A percentile compares a stretch with the other conserved stretches of the same genome.
Evolutionary conservation across 2,113 vertebrate species (phyloP).

Genomic region (Amphiprion ocellaris): DNA sequence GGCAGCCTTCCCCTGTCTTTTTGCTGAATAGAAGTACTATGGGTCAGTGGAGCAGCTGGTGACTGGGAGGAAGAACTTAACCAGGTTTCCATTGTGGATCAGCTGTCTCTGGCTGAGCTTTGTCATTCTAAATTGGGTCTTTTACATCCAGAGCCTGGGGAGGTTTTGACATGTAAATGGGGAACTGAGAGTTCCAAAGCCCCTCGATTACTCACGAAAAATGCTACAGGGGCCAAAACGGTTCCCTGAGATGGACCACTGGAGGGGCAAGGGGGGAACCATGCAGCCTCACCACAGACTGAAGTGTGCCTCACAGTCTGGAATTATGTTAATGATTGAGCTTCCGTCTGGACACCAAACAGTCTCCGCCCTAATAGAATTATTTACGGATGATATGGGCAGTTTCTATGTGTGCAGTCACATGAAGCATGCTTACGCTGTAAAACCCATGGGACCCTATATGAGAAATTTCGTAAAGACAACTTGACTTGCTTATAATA

Average conservation of each 20-base stretch:
- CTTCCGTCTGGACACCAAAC: conserved; percentile 71
- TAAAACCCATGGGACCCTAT: conserved; percentile 7
- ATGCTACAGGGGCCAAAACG: conserved; percentile 64
- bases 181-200: conserved; percentile 67
- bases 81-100: conserved; percentile 86
- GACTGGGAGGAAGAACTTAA: conserved; percentile 85
- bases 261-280: conserved; percentile 27
- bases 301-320: conserved; percentile 81
- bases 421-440: conserved; percentile 27
- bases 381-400: conserved; percentile 52
- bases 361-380: conserved; percentile 64
- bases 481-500: not conserved
- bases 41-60: conserved; percentile 86
- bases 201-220: conserved; percentile 73
- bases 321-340: conserved; percentile 80
- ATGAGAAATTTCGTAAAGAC: not conserved
- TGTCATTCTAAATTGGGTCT: conserved; percentile 85
- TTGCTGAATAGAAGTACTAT: conserved; percentile 79
- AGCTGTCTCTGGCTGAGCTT: conserved; percentile 83
- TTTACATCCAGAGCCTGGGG: conserved; percentile 77
- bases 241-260: conserved; percentile 61
- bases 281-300: conserved; percentile 50
- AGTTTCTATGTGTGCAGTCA: conserved; percentile 36
- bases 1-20: conserved; percentile 60
- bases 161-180: conserved; percentile 86